Evolutionary conservation across 2,888 invertebrate genomes (phyloP).

Genomic region (Andrena hattorfiana): DNA sequence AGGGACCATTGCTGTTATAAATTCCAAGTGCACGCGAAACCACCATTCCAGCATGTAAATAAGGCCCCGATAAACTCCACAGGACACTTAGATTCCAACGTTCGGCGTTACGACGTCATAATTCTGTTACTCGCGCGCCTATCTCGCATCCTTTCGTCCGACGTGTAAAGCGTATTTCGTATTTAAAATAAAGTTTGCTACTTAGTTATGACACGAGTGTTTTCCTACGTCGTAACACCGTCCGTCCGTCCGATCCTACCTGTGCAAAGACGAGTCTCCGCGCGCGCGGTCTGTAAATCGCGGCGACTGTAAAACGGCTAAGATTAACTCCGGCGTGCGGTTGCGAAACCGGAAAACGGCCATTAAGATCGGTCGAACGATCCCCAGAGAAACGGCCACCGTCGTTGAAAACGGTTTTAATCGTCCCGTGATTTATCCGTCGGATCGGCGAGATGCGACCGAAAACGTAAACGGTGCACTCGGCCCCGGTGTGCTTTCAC

Average conservation of each 20-base stretch:
- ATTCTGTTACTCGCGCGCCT: too few relatives aligned
- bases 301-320: slow-evolving; percentile 60
- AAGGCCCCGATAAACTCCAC: too few relatives aligned
- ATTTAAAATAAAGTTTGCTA: too few relatives aligned
- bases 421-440: slow-evolving; percentile 74
- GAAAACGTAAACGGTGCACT: slow-evolving; percentile 36
- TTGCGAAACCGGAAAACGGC: slow-evolving; percentile 73
- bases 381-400: slow-evolving; percentile 64
- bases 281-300: slow-evolving; percentile 40
- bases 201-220: too few relatives aligned
- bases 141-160: too few relatives aligned
- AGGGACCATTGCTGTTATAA: too few relatives aligned
- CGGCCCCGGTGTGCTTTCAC: not conserved
- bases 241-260: slow-evolving; percentile 6
- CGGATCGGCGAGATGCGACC: slow-evolving; percentile 17
- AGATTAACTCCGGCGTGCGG: slow-evolving; percentile 67
- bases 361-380: slow-evolving; percentile 68
- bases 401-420: slow-evolving; percentile 67
- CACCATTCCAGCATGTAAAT: too few relatives aligned
- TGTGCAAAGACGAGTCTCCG: not conserved
- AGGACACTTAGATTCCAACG: too few relatives aligned
- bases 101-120: too few relatives aligned
- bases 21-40: too few relatives aligned
- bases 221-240: not conserved
- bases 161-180: too few relatives aligned